A percentile compares a stretch with the other conserved stretches of the same genome.
phyloP scores from a whole-genome alignment of 2,113 vertebrate genomes.

The Telmatochromis brichardi region DNA sequence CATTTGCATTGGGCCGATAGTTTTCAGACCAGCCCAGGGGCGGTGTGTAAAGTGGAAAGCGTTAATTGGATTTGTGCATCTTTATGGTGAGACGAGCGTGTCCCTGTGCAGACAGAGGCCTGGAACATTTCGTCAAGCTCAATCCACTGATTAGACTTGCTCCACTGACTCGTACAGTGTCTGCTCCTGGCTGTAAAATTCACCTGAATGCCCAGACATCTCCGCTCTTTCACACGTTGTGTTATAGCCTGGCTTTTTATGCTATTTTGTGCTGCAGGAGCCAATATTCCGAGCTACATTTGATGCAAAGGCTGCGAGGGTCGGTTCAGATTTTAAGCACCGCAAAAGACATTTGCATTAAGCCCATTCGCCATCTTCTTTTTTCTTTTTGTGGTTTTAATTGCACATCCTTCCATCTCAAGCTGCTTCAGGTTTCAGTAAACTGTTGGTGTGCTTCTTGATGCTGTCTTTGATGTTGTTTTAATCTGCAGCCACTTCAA shows the following conservation, averaged over 20 bases:
- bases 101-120: not conserved
- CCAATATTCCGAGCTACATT: not conserved
- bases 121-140: not conserved
- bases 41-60: not conserved
- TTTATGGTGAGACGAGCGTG: not conserved
- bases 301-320: not conserved
- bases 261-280: not conserved
- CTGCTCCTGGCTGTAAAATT: not conserved
- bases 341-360: not conserved
- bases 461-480: not conserved
- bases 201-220: not conserved
- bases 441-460: not conserved
- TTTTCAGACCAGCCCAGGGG: not conserved
- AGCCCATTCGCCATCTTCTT: not conserved
- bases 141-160: not conserved
- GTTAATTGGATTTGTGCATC: not conserved
- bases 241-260: not conserved
- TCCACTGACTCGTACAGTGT: not conserved
- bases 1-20: not conserved
- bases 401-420: not conserved
- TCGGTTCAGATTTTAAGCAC: not conserved
- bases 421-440: not conserved
- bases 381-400: not conserved
- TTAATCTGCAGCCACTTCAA: not conserved
- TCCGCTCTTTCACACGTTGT: not conserved